Evolutionary conservation across 2,888 invertebrate genomes (phyloP).

Genomic region (Acanthosepion esculentum): DNA sequence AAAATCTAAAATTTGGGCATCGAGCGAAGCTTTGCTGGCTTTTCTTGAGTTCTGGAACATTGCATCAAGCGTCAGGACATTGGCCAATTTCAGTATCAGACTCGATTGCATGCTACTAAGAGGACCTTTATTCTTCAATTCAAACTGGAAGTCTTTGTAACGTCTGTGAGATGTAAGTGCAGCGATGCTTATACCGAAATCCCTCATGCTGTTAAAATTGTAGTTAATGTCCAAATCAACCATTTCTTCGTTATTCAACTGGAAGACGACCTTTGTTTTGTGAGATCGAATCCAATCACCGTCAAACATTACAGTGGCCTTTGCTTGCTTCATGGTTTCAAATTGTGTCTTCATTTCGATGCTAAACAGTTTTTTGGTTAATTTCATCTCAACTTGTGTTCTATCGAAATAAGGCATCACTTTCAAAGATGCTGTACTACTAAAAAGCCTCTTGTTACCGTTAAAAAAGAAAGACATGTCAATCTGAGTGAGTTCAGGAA

Average conservation of each 20-base stretch:
- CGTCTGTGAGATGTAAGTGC: neutral
- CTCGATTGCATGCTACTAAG: neutral
- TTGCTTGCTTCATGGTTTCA: neutral
- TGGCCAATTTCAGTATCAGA: neutral
- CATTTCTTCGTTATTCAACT: neutral
- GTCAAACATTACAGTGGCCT: neutral
- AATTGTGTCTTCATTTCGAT: neutral
- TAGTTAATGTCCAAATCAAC: neutral
- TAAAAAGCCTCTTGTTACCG: neutral
- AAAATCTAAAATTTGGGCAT: neutral
- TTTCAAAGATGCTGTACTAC: neutral
- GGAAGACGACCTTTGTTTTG: neutral
- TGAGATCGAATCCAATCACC: neutral
- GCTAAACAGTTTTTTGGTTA: neutral
- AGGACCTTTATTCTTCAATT: neutral
- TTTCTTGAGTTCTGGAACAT: neutral
- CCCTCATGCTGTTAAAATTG: neutral
- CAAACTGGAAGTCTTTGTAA: conserved; percentile 15
- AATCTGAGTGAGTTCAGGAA: neutral
- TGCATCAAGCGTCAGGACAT: neutral
- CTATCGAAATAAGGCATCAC: conserved; percentile 23
- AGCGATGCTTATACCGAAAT: neutral
- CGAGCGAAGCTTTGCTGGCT: neutral
- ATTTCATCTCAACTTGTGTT: neutral
- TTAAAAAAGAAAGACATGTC: neutral